Percentiles rank a stretch among this genome's conserved stretches.
Conservation (phyloP, 2,113 vertebrate genomes). For the Brienomyrus longianalis region DNA sequence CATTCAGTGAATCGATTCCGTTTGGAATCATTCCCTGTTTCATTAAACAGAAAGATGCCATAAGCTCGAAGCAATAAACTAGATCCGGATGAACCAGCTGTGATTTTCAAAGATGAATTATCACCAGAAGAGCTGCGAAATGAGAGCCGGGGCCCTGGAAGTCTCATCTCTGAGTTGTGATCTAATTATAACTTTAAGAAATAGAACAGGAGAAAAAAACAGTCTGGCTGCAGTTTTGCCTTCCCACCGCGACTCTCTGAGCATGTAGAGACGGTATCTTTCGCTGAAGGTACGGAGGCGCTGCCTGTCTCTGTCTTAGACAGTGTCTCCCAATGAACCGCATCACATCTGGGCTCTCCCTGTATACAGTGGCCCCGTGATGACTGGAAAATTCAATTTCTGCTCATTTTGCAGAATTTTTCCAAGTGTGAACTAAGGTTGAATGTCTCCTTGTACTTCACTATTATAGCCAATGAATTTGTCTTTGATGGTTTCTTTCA, state of each 20-base stretch:
- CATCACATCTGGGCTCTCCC: background rate
- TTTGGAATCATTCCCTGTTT: background rate
- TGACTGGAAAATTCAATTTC: background rate
- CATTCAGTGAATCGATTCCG: background rate
- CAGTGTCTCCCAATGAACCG: background rate
- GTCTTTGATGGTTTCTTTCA: background rate
- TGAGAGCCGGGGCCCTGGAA: background rate
- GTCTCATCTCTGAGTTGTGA: background rate
- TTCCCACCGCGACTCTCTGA: background rate
- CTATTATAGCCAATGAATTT: background rate
- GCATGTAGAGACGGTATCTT: background rate
- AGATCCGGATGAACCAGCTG: background rate
- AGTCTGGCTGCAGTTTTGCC: background rate
- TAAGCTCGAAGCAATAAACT: background rate
- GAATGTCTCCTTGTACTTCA: background rate
- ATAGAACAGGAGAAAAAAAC: background rate
- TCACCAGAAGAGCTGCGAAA: background rate
- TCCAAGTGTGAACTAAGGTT: background rate
- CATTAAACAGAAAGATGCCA: background rate
- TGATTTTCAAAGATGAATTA: background rate
- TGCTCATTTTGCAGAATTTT: background rate
- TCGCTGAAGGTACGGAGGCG: background rate
- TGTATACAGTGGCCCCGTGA: background rate
- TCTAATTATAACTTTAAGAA: slow-evolving; percentile 2
- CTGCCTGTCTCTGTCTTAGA: background rate